These are phyloP conservation scores for Fukomys damarensis DNA, from an alignment of 2,113 vertebrate species.

Conservation along the genomic window DNA sequence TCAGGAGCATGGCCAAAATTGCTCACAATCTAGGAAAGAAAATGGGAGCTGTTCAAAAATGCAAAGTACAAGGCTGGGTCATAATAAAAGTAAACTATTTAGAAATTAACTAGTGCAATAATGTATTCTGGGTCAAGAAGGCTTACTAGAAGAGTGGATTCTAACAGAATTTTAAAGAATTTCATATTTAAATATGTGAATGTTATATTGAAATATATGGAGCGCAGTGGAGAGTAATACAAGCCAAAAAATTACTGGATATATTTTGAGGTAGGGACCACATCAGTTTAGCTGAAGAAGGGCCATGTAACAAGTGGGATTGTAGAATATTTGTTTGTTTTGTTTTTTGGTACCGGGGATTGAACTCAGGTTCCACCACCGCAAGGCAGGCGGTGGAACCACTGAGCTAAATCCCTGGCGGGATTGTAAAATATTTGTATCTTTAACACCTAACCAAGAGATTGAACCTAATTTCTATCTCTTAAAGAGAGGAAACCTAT, in stretches of 20 bases:
- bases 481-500: neutral
- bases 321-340: too few relatives aligned
- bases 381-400: too few relatives aligned
- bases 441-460: neutral
- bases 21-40: neutral
- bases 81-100: slow-evolving; percentile 7
- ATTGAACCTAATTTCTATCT: neutral
- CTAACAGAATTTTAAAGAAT: slow-evolving; percentile 23
- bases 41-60: neutral
- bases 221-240: neutral
- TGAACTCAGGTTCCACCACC: too few relatives aligned
- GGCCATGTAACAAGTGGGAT: neutral
- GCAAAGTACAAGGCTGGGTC: neutral
- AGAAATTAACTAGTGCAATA: neutral
- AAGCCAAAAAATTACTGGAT: neutral
- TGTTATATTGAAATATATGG: neutral
- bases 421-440: slow-evolving; percentile 5
- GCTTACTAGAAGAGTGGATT: slow-evolving; percentile 33
- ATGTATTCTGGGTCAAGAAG: neutral
- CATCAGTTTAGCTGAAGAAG: slow-evolving; percentile 10
- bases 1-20: neutral
- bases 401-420: too few relatives aligned
- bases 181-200: neutral
- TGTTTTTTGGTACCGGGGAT: too few relatives aligned
- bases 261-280: neutral